Base-by-base conservation (phyloP, 2,797 vertebrate genomes). In the Xiphophorus birchmanni region DNA sequence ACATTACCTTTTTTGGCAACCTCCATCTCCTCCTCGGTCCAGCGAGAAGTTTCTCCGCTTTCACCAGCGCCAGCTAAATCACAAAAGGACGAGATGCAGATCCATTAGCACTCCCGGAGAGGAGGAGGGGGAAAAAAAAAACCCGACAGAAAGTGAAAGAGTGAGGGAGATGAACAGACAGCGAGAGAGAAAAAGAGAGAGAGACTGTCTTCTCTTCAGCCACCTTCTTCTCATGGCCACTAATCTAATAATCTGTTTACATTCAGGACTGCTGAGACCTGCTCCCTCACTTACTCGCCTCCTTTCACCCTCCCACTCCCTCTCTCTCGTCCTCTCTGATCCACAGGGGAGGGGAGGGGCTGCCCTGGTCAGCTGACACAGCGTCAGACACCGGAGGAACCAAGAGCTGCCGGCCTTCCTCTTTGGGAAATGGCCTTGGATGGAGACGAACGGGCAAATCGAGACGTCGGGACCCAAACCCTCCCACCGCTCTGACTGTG, bases 1-100 rank as follows among this genome's bases (percentile, higher is more conserved):
- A 86, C 84, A n/a, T 84, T 95, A 99, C 99, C 99, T 97, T 99
- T 99, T 96, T 99, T 99, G 93, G 99, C 99, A 63, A 99, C 97
- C 95, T 99, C 99, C 99, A 99, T 99, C 96, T 99, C 99, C 95
- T 99, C 99, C 95, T 99, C 99, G 87, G 99, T 99, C 99, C 99
- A 99, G 93, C 99, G 97, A 91, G 98, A 99, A 89, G 98, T 99
- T 95, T 99, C 99, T 91, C 98, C 98, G 79, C 97, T 96, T 93
- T 99, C 99, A 81, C 97, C 89, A 79, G 96, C 94, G 94, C 97
- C 97, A 97, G 95, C 96, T 96, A 94, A 90, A 93, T 93, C 93
- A 92, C 92, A 95, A 90, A 82, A 92, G 86, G 86, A 90, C 85
- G 89, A 93, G 94, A 87, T 85, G 85, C 81, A 88, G 88, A 85